phyloP scores from a whole-genome alignment of 1,140 invertebrate genomes.

The Drosophila baimaii region DNA sequence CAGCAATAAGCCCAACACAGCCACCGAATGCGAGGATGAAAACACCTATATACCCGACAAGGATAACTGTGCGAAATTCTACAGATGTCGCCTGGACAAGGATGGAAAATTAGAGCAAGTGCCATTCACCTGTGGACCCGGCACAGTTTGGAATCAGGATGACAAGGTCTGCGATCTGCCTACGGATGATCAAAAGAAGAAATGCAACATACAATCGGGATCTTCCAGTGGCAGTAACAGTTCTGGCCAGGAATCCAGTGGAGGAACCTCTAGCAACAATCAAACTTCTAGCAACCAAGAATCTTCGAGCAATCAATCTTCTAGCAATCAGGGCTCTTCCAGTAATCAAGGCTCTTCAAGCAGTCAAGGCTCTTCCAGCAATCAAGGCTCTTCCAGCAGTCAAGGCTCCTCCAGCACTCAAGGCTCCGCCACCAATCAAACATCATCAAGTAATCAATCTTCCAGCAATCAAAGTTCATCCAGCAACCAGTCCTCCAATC shows the following conservation, averaged over 20 bases:
- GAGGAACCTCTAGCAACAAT: conserved; percentile 30
- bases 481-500: conserved; percentile 20
- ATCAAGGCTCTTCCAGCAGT: conserved; percentile 16
- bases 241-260: conserved; percentile 36
- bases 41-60: conserved; percentile 79
- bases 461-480: conserved; percentile 24
- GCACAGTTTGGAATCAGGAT: conserved; percentile 86
- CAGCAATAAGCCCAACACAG: conserved; percentile 55
- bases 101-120: conserved; percentile 85
- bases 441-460: conserved; percentile 1
- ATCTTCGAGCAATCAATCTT: conserved; percentile 29
- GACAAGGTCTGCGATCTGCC: conserved; percentile 85
- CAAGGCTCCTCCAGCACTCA: conserved; percentile 26
- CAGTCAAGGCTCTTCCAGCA: conserved; percentile 30
- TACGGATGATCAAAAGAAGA: conserved; percentile 86
- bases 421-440: conserved; percentile 35
- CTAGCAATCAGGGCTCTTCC: conserved; percentile 13
- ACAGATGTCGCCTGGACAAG: conserved; percentile 87
- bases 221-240: conserved; percentile 39
- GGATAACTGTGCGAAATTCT: conserved; percentile 87
- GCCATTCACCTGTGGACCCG: conserved; percentile 87
- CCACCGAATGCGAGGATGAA: conserved; percentile 85
- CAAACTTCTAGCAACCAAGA: conserved; percentile 19
- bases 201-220: conserved; percentile 86
- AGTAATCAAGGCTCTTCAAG: conserved; percentile 34